Percentiles rank a stretch among this genome's conserved stretches.
Conservation (phyloP, 2,113 vertebrate species). For the Megalops atlanticus region DNA sequence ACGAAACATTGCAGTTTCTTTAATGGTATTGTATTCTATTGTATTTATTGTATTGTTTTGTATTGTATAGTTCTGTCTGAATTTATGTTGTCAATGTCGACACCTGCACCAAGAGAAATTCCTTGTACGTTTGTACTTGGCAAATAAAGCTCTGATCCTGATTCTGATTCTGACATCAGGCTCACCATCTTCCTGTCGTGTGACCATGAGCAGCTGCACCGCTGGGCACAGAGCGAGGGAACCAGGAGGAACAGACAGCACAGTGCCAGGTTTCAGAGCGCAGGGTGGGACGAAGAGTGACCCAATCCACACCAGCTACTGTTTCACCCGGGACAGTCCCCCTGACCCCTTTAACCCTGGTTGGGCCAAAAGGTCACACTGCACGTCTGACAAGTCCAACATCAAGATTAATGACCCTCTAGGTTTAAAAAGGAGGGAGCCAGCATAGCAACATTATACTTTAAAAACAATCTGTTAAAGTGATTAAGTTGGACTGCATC, state of each 20-base stretch:
- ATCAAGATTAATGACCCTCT: not conserved
- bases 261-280: constrained; percentile 5
- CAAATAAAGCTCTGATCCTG: no score
- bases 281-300: not conserved
- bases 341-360: not conserved
- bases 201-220: not conserved
- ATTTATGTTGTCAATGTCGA: no score
- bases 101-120: no score
- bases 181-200: no score
- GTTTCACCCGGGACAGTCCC: not conserved
- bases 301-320: not conserved
- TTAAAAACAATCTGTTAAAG: constrained; percentile 13
- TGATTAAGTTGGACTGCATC: not conserved
- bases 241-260: not conserved
- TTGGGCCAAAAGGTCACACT: not conserved
- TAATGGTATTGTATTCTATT: no score
- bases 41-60: no score
- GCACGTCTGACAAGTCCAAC: not conserved
- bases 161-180: no score
- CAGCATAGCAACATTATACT: not conserved
- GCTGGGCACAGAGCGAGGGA: not conserved
- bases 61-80: no score
- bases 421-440: not conserved
- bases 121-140: no score
- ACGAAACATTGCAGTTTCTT: no score